These are phyloP conservation scores for Holocentrus rufus DNA, from an alignment of 2,797 vertebrate genomes.

Conservation along the genomic window DNA sequence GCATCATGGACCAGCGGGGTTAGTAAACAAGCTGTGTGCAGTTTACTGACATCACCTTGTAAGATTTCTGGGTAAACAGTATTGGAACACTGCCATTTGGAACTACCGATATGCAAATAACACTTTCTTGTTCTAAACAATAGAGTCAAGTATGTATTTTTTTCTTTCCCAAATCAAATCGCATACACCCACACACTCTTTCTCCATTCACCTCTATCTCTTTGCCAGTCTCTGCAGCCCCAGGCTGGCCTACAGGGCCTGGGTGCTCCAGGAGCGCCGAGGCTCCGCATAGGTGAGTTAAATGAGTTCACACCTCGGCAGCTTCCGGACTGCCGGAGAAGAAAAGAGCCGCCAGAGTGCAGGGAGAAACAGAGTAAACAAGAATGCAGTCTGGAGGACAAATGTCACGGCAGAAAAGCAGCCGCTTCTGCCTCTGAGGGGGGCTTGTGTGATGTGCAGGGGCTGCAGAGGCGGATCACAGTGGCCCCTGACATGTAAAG, in stretches of 20 bases:
- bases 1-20: too few species aligned
- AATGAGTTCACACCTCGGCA: conserved; percentile 34
- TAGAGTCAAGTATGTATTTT: not conserved
- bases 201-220: not conserved
- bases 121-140: not conserved
- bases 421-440: conserved; percentile 40
- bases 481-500: conserved; percentile 54
- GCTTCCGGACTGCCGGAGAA: conserved; percentile 1
- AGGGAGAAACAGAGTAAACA: conserved; percentile 46
- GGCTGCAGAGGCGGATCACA: conserved; percentile 44
- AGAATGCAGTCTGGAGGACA: conserved; percentile 46
- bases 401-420: conserved; percentile 35
- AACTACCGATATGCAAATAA: not conserved
- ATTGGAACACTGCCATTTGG: too few species aligned
- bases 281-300: conserved; percentile 9
- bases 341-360: conserved; percentile 26
- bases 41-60: too few species aligned
- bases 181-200: not conserved
- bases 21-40: too few species aligned
- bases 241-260: conserved; percentile 41
- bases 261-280: conserved; percentile 19
- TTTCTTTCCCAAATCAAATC: not conserved
- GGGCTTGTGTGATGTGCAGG: conserved; percentile 37
- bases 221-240: conserved; percentile 27
- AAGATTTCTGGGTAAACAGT: too few species aligned